These are phyloP conservation scores for Neosilurus hyrtlii DNA, from an alignment of 2,797 vertebrate species.

Conservation along the genomic window DNA sequence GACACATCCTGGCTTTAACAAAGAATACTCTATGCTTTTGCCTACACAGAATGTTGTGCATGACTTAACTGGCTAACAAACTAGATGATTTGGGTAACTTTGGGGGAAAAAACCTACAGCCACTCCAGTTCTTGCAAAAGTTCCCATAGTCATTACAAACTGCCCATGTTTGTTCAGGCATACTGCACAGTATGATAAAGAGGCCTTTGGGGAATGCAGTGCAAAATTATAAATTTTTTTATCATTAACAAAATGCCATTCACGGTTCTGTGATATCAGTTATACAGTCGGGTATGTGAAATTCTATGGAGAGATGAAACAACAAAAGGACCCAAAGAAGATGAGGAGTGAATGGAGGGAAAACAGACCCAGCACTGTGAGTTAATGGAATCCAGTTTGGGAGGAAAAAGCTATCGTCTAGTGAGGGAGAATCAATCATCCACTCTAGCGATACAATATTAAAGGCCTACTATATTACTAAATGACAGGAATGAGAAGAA, in stretches of 20 bases:
- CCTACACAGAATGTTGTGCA: too few species aligned
- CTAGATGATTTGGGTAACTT: too few species aligned
- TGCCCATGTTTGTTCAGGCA: background rate
- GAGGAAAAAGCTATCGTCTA: background rate
- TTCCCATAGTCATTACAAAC: background rate
- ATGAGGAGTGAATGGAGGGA: background rate
- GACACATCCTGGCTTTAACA: too few species aligned
- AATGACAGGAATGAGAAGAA: too few species aligned
- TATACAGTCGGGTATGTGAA: background rate
- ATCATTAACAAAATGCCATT: background rate
- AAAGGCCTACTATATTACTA: background rate
- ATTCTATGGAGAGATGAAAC: background rate
- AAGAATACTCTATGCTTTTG: too few species aligned
- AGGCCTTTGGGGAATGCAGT: background rate
- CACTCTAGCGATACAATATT: background rate
- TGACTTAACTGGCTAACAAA: too few species aligned
- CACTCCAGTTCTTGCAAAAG: too few species aligned
- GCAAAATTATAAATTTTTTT: too few species aligned
- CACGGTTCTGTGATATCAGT: background rate
- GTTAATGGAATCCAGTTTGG: background rate
- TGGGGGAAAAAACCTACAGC: background rate
- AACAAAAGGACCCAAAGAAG: background rate
- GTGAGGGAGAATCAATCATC: background rate
- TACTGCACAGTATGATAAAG: background rate
- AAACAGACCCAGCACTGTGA: too few species aligned